Evolutionary conservation across 2,797 vertebrate genomes (phyloP).

Genomic region (Notolabrus celidotus): DNA sequence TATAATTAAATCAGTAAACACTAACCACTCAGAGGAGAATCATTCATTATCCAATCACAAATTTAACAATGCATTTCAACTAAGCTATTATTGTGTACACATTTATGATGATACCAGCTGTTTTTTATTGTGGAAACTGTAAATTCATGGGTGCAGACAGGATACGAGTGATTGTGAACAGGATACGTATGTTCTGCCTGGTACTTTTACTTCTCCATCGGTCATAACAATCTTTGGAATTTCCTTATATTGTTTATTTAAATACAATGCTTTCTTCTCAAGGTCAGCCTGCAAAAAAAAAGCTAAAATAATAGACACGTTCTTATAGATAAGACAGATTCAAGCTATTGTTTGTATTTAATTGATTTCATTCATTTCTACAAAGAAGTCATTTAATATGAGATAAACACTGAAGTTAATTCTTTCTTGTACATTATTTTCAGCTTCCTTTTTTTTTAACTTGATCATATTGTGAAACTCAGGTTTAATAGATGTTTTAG

Average conservation of each 20-base stretch:
- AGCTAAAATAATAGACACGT: slow-evolving; percentile 2
- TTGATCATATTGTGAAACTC: slow-evolving; percentile 47
- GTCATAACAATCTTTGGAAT: slow-evolving; percentile 57
- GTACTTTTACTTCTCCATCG: slow-evolving; percentile 29
- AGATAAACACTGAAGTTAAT: slow-evolving; percentile 3
- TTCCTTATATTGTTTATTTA: slow-evolving; percentile 64
- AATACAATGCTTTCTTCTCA: slow-evolving; percentile 21
- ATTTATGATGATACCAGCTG: slow-evolving; percentile 3
- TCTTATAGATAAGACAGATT: slow-evolving; percentile 22
- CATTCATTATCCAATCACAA: slow-evolving; percentile 3
- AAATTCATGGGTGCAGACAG: slow-evolving; percentile 28
- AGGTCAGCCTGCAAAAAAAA: slow-evolving; percentile 30
- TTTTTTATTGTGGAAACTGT: slow-evolving; percentile 17
- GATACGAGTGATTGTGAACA: slow-evolving; percentile 43
- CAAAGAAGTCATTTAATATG: background rate
- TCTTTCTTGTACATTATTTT: slow-evolving; percentile 42
- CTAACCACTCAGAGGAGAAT: slow-evolving; percentile 13
- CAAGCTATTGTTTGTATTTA: slow-evolving; percentile 8
- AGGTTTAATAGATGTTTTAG: slow-evolving; percentile 53
- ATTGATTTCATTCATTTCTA: slow-evolving; percentile 21
- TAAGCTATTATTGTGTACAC: slow-evolving; percentile 8
- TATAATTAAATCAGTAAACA: slow-evolving; percentile 11
- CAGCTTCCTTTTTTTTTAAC: slow-evolving; percentile 34
- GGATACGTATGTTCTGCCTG: slow-evolving; percentile 46
- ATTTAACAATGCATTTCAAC: slow-evolving; percentile 22